Base-by-base conservation (phyloP, 2,797 vertebrate genomes). In the Phoeniculus purpureus region DNA sequence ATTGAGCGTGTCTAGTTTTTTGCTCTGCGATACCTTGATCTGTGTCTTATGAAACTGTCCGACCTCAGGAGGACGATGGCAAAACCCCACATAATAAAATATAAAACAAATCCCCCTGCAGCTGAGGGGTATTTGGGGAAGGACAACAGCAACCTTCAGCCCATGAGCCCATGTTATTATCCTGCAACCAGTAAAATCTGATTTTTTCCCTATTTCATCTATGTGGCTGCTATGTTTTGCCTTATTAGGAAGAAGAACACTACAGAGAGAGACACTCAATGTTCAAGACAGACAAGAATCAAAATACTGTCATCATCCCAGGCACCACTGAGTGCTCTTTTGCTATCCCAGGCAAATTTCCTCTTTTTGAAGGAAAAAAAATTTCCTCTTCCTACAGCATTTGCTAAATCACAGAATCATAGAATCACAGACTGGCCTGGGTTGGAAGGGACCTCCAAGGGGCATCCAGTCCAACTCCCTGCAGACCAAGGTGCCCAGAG, bases 1-100 rank as follows among this genome's bases (percentile, higher is more conserved):
- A 67, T 27, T 73, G n/a, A 40, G 25, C 0, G 0, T 0, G 3
- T n/a, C 12, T 55, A 29, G 0, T 10, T 2, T 22, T 17, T 70
- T 65, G 66, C 6, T 59, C 56, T 87, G 15, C 15, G 52, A 68
- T 12, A 58, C 8, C 67, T 16, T 48, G 62, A 78, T 58, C 1
- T 34, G 51, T 23, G 34, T 21, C 31, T 81, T 50, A 45, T 19
- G 12, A 81, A 87, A 37, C 34, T 29, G 40, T 15, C 27, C 19
- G 34, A 25, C 21, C 21, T 47, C 26, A n/a, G 19, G 10, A 5
- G 19, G 19, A 50, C 10, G 52, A 72, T 67, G 54, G 16, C 16
- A 87, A 50, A 78, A 84, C 70, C 6, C 15, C 10, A 61, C 17
- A 29, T 3, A 20, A 25, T 18, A 60, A 25, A 75, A 68, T 10